Evolutionary conservation across 2,797 vertebrate species (phyloP).

Genomic region (Bryconaethiops microstoma): DNA sequence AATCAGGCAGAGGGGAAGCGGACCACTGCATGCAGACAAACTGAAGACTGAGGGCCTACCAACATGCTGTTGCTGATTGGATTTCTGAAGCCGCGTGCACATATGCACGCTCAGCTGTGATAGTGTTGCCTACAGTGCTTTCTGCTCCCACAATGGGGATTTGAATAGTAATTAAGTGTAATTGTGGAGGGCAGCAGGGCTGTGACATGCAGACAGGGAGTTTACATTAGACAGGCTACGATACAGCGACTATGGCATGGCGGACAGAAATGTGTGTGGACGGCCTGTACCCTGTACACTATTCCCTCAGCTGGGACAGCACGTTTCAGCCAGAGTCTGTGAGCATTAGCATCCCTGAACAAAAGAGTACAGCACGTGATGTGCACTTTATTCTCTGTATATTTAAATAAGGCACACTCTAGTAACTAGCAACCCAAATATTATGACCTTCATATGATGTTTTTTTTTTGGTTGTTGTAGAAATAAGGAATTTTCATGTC

Average conservation of each 20-base stretch:
- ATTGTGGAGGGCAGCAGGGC: background rate
- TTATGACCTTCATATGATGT: background rate
- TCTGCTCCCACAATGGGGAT: background rate
- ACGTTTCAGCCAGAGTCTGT: background rate
- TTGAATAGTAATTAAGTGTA: background rate
- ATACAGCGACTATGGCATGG: background rate
- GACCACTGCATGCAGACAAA: slow-evolving; percentile 49
- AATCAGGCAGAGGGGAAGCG: too few relatives aligned
- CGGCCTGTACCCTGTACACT: background rate
- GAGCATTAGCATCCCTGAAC: background rate
- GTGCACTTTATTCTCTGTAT: too few relatives aligned
- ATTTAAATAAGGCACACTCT: background rate
- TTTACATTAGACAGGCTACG: background rate
- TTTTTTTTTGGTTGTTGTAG: background rate
- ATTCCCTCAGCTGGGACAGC: background rate
- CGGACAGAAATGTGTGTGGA: background rate
- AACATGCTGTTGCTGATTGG: slow-evolving; percentile 73
- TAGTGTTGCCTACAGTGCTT: background rate
- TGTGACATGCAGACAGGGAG: background rate
- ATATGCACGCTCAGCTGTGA: slow-evolving; percentile 1
- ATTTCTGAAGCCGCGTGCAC: slow-evolving; percentile 70
- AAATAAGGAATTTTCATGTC: background rate
- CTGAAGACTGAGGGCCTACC: slow-evolving; percentile 57
- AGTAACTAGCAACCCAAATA: background rate
- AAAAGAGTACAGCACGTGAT: background rate